A percentile compares a stretch with the other conserved stretches of the same genome.
phyloP scores from a whole-genome alignment of 2,797 vertebrate genomes.

The Pangasius krempfi region DNA sequence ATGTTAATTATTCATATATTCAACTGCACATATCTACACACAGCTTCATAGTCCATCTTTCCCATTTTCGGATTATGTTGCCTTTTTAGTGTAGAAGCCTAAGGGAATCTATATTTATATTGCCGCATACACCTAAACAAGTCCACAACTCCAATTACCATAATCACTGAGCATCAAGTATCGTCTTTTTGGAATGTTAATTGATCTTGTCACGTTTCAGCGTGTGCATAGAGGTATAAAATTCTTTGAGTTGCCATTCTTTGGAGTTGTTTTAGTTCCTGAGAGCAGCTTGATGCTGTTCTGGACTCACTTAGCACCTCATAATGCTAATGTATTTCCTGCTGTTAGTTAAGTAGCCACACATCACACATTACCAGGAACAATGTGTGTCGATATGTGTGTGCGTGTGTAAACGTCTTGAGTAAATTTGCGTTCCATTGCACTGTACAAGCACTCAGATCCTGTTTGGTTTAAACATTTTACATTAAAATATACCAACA shows the following conservation, averaged over 20 bases:
- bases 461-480: background rate
- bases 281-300: constrained; percentile 22
- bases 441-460: background rate
- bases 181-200: background rate
- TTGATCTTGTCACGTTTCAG: background rate
- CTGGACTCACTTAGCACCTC: constrained; percentile 18
- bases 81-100: background rate
- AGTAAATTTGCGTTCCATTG: background rate
- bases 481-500: background rate
- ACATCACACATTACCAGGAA: constrained; percentile 16
- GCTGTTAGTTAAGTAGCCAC: constrained; percentile 5
- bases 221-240: background rate
- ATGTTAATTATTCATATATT: background rate
- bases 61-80: background rate
- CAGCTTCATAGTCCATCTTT: background rate
- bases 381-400: background rate
- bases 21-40: background rate
- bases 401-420: background rate
- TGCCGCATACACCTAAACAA: background rate
- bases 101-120: background rate
- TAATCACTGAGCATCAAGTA: background rate
- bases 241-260: background rate
- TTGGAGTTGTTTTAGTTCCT: background rate
- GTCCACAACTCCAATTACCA: background rate
- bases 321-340: constrained; percentile 30